Percentiles rank a stretch among this genome's conserved stretches.
These are phyloP conservation scores for Machimus atricapillus DNA, from an alignment of 2,888 invertebrate genomes.

Conservation along the genomic window DNA sequence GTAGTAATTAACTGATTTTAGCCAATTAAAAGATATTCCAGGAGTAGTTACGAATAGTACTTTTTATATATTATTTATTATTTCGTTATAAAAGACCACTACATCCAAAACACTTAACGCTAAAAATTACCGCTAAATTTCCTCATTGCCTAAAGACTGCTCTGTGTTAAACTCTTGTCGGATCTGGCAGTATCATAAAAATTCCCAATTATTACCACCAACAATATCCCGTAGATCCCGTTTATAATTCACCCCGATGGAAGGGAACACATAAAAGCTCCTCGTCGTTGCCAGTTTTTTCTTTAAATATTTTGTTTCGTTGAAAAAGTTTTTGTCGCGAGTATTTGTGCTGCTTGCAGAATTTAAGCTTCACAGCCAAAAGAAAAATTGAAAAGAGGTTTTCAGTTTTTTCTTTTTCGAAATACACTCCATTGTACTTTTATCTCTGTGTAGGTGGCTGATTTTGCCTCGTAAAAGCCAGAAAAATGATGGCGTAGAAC, in stretches of 20 bases:
- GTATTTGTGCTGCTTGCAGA: not conserved
- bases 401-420: not conserved
- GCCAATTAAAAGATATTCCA: no score
- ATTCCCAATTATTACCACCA: not conserved
- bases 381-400: not conserved
- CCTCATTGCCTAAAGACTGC: not conserved
- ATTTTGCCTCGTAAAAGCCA: not conserved
- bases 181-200: not conserved
- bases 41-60: no score
- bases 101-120: not conserved
- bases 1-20: no score
- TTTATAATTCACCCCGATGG: conserved; percentile 6
- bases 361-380: not conserved
- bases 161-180: not conserved
- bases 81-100: no score
- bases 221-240: conserved; percentile 17
- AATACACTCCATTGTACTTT: not conserved
- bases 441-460: not conserved
- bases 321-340: not conserved
- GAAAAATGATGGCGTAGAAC: not conserved
- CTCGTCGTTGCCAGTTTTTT: not conserved
- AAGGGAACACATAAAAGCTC: not conserved
- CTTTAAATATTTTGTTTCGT: not conserved
- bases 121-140: not conserved
- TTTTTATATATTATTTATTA: no score